Base-by-base conservation (phyloP, 2,797 vertebrate genomes). In the Cheracebus regulus region DNA sequence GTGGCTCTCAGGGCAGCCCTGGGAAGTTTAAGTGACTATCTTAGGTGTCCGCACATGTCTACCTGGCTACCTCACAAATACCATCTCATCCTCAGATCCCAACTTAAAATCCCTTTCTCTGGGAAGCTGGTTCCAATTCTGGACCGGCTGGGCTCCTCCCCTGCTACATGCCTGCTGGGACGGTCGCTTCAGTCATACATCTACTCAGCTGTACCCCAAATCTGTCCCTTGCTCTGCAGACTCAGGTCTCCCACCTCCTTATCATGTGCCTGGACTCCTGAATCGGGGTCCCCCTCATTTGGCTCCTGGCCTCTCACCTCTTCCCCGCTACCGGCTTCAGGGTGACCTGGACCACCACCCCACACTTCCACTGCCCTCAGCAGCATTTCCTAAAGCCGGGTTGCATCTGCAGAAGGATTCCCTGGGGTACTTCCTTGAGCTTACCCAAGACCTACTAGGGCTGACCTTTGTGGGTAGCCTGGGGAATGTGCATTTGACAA, bases 161-260 rank as follows among this genome's bases (percentile, higher is more conserved):
- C 20, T 46, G 24, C 57, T n/a, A 33, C 7, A 19, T 39, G 58
- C 20, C 57, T 1, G 0, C 46, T 41, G 26, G 36, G 15, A 64
- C 20, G 36, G 39, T 41, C 70, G 36, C 44, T 28, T 57, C 2
- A 2, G 17, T 57, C 72, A 0, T 28, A 28, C 5, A 39, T 48
- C 33, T 13, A 2, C 20, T 48, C 48, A 33, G 2, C 61, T 90
- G 41, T 28, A 33, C 19, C 33, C 19, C 28, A 11, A 9, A 20
- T 76, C 81, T 86, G 1, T 36, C 15, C 67, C 41, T 36, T 50
- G 28, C 80, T 67, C 15, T 46, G 7, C 8, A 92, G 67, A 33
- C 46, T 39, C 30, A 1, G 1, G 3, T 2, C 17, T 12, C 13
- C 2, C 2, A 11, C 61, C n/a, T 67, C 28, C 5, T 52, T 48